A percentile compares a stretch with the other conserved stretches of the same genome.
phyloP scores from a whole-genome alignment of 2,888 invertebrate species.

The Melitaea athalia region DNA sequence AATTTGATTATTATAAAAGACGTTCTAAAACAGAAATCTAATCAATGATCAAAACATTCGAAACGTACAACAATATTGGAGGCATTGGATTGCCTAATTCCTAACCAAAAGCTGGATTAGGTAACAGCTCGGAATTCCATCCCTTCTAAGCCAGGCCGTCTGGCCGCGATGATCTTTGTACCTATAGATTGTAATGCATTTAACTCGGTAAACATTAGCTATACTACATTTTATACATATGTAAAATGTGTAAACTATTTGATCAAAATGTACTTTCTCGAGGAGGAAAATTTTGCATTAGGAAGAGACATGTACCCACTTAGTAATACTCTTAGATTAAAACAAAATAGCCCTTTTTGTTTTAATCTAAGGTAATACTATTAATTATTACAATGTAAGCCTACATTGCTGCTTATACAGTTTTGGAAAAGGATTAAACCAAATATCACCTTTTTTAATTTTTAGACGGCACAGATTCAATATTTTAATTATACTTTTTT shows the following conservation, averaged over 20 bases:
- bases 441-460: no score
- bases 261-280: no score
- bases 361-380: no score
- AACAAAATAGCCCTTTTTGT: no score
- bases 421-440: no score
- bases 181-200: constrained; percentile 21
- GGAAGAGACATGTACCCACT: no score
- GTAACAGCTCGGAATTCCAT: constrained; percentile 66
- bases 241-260: not conserved
- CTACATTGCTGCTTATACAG: no score
- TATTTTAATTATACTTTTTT: no score
- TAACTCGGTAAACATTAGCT: constrained; percentile 14
- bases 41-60: constrained; percentile 11
- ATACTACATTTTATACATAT: not conserved
- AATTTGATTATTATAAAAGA: not conserved
- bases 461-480: no score
- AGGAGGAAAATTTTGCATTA: no score
- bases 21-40: not conserved
- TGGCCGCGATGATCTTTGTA: constrained; percentile 33
- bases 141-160: constrained; percentile 41
- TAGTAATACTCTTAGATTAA: no score
- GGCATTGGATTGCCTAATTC: constrained; percentile 29
- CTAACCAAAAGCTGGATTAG: constrained; percentile 66
- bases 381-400: no score
- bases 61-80: constrained; percentile 15